phyloP scores from a whole-genome alignment of 1,140 invertebrate genomes.

The Eriosoma lanigerum region DNA sequence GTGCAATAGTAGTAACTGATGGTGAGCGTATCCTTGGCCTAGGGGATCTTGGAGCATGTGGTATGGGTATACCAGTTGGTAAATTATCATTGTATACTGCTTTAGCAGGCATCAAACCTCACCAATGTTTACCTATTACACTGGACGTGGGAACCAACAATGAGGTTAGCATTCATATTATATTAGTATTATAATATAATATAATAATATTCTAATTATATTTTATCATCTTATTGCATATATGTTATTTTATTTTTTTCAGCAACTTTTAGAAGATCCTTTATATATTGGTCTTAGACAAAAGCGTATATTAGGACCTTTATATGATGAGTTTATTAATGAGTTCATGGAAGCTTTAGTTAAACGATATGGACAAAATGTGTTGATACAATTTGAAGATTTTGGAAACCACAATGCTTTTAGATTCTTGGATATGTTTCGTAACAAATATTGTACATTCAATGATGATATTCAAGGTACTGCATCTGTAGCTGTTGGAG shows the following conservation, averaged over 20 bases:
- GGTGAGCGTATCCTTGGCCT: constrained; percentile 92
- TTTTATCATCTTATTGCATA: too few relatives aligned
- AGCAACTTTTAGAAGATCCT: constrained; percentile 87
- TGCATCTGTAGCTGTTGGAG: constrained; percentile 88
- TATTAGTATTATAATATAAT: background rate
- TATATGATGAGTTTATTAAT: constrained; percentile 94
- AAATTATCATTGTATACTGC: constrained; percentile 92
- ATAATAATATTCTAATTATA: background rate
- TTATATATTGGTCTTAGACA: constrained; percentile 93
- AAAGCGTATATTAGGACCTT: constrained; percentile 77
- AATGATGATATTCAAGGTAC: constrained; percentile 98
- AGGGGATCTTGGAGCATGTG: constrained; percentile 91
- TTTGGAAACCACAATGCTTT: constrained; percentile 94
- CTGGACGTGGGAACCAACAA: constrained; percentile 94
- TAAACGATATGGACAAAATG: constrained; percentile 85
- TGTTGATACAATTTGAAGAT: constrained; percentile 92
- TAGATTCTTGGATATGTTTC: constrained; percentile 84
- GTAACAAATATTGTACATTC: constrained; percentile 87
- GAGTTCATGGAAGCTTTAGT: constrained; percentile 98
- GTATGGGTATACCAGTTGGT: constrained; percentile 95
- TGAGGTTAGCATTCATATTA: constrained; percentile 60
- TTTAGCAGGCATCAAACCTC: constrained; percentile 88
- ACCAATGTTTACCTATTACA: constrained; percentile 87
- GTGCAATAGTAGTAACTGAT: constrained; percentile 93
- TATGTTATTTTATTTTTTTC: constrained; percentile 5